These are phyloP conservation scores for Chouioia cunea DNA, from an alignment of 2,888 invertebrate species.

Conservation along the genomic window DNA sequence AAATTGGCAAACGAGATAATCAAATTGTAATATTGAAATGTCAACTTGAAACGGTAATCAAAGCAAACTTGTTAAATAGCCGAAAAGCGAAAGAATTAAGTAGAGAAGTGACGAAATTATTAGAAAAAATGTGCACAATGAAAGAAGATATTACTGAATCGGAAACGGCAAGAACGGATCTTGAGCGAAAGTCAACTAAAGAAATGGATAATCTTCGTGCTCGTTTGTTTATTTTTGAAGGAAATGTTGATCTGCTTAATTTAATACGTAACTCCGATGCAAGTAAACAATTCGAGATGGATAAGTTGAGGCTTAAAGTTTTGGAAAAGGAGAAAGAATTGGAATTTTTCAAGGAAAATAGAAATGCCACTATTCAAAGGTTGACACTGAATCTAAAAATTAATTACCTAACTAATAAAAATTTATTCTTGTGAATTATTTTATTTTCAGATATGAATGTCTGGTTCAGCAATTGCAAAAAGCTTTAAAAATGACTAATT, in stretches of 20 bases:
- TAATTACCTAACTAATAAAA: neutral
- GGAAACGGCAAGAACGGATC: slow-evolving; percentile 51
- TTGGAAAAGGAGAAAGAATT: slow-evolving; percentile 55
- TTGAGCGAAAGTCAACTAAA: slow-evolving; percentile 52
- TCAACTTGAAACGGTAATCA: slow-evolving; percentile 48
- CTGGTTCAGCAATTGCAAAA: slow-evolving; percentile 54
- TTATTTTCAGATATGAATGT: slow-evolving; percentile 52
- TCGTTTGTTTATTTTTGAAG: slow-evolving; percentile 52
- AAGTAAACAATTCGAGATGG: slow-evolving; percentile 51
- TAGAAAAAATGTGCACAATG: slow-evolving; percentile 49
- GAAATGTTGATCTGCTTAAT: slow-evolving; percentile 53
- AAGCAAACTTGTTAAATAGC: slow-evolving; percentile 52
- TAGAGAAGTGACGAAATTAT: slow-evolving; percentile 50
- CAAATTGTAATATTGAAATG: slow-evolving; percentile 51
- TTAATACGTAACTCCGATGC: slow-evolving; percentile 51
- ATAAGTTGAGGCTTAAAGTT: slow-evolving; percentile 52
- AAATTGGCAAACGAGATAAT: slow-evolving; percentile 53
- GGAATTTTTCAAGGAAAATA: slow-evolving; percentile 53
- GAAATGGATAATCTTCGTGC: slow-evolving; percentile 53
- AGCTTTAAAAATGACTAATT: slow-evolving; percentile 49
- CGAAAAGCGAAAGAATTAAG: slow-evolving; percentile 52
- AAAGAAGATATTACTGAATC: slow-evolving; percentile 52
- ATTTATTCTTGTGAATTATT: neutral
- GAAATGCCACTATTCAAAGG: slow-evolving; percentile 56
- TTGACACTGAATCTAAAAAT: slow-evolving; percentile 32